Evolutionary conservation across 2,797 vertebrate species (phyloP), one percentile per base, ranked within the genome.

Genomic region (Glyptemys insculpta): DNA sequence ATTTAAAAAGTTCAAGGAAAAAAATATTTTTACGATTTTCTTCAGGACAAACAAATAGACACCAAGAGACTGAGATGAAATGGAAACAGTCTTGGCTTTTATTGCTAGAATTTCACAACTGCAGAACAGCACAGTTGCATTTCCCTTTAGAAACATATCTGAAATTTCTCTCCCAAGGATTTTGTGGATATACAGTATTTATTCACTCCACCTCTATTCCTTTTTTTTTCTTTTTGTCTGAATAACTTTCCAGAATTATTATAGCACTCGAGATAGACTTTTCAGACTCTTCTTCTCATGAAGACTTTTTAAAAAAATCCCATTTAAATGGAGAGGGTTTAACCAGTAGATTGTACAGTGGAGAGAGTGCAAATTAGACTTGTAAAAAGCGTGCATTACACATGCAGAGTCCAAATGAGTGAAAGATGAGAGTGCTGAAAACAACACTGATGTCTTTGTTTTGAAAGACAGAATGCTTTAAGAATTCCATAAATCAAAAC

Each of bases 401-500:
- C 84, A 92, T 94, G 81, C 96, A 95, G 96, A 94, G 89, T 89
- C 91, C 65, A 95, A 97, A 97, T 86, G 86, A 97, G 50, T 79
- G 97, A 88, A 88, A 87, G 85, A 68, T 93, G 91, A 81, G 97
- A 91, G 92, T 95, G 95, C 96, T 91, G 94, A 93, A 94, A 97
- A 96, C 57, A 83, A 2, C 93, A 93, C 62, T 91, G 6, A 96
- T 97, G 97, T 98, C 97, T 98, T 98, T 98, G 97, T 98, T 98
- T 97, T 98, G 98, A 98, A 98, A 98, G 98, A 98, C 96, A 91
- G 86, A 95, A 97, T 94, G 97, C 95, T 97, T 97, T 91, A 97
- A 97, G 97, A 97, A 98, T 19, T 88, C 93, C 96, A 97, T 96
- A 92, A 96, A 97, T 97, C 92, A 96, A 98, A 98, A 98, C 97